Percentiles rank a stretch among this genome's conserved stretches.
Evolutionary conservation across 2,797 vertebrate genomes (phyloP).

Genomic region (Hyperoplus immaculatus): DNA sequence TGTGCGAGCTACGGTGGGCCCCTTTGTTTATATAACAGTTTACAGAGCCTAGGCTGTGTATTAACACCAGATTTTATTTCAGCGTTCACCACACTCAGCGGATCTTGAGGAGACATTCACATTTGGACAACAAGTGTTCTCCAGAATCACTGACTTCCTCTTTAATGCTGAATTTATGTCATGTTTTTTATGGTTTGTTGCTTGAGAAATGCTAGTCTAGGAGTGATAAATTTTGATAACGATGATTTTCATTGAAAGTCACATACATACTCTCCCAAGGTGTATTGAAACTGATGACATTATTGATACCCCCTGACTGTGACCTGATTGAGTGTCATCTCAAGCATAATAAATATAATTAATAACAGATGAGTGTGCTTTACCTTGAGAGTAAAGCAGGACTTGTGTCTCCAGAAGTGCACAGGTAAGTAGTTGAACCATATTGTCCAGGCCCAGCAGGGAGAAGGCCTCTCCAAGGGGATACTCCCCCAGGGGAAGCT

Average conservation of each 20-base stretch:
- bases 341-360: background rate
- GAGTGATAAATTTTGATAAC: background rate
- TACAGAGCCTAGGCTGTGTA: too few species aligned
- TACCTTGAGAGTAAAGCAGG: conserved; percentile 97
- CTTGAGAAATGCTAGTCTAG: background rate
- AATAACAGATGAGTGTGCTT: background rate
- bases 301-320: background rate
- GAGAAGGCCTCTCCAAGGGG: conserved; percentile 92
- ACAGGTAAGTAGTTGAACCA: conserved; percentile 96
- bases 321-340: background rate
- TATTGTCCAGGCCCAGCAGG: conserved; percentile 94
- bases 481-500: conserved; percentile 94
- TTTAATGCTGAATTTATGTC: background rate
- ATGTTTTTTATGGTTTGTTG: background rate
- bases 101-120: too few species aligned
- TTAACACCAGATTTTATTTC: too few species aligned
- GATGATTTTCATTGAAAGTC: background rate
- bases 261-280: too few species aligned
- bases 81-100: too few species aligned
- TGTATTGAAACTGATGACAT: background rate
- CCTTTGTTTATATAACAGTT: too few species aligned
- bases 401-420: conserved; percentile 97
- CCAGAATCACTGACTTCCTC: too few species aligned
- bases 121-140: too few species aligned
- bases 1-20: too few species aligned